Conservation (phyloP, 2,797 vertebrate genomes). For the Galagoides demidoff region DNA sequence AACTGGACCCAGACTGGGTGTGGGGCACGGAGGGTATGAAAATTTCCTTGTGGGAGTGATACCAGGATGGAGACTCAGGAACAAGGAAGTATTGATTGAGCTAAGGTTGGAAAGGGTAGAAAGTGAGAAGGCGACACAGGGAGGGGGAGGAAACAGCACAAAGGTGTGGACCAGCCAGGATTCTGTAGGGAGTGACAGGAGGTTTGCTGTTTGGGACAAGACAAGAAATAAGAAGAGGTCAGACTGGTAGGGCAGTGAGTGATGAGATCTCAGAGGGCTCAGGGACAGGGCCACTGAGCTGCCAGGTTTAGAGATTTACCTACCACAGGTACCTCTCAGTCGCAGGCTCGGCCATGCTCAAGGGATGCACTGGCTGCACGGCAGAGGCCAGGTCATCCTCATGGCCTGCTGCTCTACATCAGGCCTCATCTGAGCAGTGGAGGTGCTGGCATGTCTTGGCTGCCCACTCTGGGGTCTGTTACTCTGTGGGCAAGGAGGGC, state of each 20-base stretch:
- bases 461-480: background rate
- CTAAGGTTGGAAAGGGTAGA: background rate
- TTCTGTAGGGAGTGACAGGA: background rate
- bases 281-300: background rate
- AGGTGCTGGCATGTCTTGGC: background rate
- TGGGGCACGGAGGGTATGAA: background rate
- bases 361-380: background rate
- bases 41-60: background rate
- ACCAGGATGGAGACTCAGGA: background rate
- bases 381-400: background rate
- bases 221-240: background rate
- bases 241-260: background rate
- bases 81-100: background rate
- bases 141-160: background rate
- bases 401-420: background rate
- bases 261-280: background rate
- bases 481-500: background rate
- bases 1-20: background rate
- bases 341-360: background rate
- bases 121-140: background rate
- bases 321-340: background rate
- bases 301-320: background rate
- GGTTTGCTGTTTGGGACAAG: background rate
- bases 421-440: background rate
- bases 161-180: background rate